Evolutionary conservation across 2,888 invertebrate species (phyloP), one percentile per base, ranked within the genome.

Genomic region (Uloborus plumipes): DNA sequence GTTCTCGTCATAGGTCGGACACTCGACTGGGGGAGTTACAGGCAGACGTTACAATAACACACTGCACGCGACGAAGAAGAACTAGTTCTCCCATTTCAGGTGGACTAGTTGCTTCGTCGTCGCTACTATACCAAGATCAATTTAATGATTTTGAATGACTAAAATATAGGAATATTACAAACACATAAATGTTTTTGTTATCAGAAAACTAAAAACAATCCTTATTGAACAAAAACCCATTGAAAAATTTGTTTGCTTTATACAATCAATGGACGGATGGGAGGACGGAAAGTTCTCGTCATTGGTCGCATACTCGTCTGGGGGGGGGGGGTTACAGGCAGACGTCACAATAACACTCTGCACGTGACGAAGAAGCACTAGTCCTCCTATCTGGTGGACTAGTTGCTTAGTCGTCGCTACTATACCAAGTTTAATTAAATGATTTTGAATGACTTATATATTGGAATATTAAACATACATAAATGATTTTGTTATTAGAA

Each of bases 281-380:
- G 55, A 58, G 77, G 83, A 77, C 69, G 77, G 83, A 83, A 67
- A 83, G 50, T 77, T 67, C 55, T 18, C 74, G 70, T 84, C 84
- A 84, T 78, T 79, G 78, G 78, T 84, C 79, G 78, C 75, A 84
- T 75, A 84, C 73, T 84, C 84, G 39, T n/a, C n/a, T n/a, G n/a
- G n/a, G n/a, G n/a, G n/a, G 71, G 6, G 55, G 55, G 55, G n/a
- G n/a, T 55, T 55, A n/a, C 20, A 55, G 55, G 55, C n/a, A 55
- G 20, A 55, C 20, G n/a, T 55, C n/a, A 55, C 20, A 18, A 55
- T 20, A 55, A 55, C 15, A 55, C 20, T n/a, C 2, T 55, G 15
- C 16, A 55, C 55, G 16, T 13, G 39, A 39, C 39, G 39, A 39
- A 9, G 39, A 39, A 39, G 39, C 39, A 39, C 11, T 39, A 11